These are phyloP conservation scores for Butorides virescens DNA, from an alignment of 2,113 vertebrate genomes.

Conservation along the genomic window DNA sequence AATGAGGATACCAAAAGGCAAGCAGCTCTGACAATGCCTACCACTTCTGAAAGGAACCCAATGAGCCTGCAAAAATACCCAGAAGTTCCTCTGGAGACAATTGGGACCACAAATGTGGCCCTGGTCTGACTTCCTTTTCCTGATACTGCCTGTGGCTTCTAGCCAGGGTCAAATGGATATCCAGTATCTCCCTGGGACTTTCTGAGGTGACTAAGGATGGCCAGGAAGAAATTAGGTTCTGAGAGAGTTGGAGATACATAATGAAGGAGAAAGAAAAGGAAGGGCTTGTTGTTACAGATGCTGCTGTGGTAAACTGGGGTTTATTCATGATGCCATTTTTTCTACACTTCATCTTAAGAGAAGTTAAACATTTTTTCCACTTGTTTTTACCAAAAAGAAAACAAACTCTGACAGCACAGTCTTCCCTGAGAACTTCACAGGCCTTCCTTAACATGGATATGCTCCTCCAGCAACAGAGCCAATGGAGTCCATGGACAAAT, in stretches of 20 bases:
- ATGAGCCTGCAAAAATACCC: not conserved
- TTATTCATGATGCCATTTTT: not conserved
- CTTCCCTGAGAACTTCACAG: not conserved
- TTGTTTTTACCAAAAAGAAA: conserved; percentile 3
- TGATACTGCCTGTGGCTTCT: not conserved
- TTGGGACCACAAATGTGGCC: not conserved
- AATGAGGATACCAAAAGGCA: not conserved
- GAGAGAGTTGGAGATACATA: not conserved
- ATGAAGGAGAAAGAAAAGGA: not conserved
- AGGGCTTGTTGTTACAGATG: not conserved
- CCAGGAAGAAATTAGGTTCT: not conserved
- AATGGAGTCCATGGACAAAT: not conserved
- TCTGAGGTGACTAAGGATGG: not conserved
- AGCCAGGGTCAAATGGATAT: not conserved
- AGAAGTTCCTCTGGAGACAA: not conserved
- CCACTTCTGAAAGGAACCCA: not conserved
- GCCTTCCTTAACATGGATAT: not conserved
- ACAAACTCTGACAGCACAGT: not conserved
- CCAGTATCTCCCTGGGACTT: not conserved
- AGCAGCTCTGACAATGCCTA: not conserved
- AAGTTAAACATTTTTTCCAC: not conserved
- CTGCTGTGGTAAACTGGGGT: not conserved
- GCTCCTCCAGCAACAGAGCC: not conserved
- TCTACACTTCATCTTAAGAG: conserved; percentile 18
- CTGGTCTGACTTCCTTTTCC: not conserved